These are phyloP conservation scores for Gallinago undulata DNA, from an alignment of 2,113 vertebrate species.

Conservation along the genomic window DNA sequence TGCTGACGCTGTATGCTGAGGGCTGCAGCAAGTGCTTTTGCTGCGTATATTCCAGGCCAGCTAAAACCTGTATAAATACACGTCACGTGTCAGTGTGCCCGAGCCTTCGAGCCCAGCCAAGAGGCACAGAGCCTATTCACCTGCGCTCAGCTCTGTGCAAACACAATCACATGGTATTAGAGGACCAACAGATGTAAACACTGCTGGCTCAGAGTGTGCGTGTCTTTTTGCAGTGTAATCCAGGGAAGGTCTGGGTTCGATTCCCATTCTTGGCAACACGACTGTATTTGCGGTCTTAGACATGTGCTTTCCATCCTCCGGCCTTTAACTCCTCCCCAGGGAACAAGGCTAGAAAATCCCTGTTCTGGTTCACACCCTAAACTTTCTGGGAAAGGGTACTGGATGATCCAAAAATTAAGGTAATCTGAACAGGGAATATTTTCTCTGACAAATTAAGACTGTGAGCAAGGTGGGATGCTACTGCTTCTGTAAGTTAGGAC, in stretches of 20 bases:
- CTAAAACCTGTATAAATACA: not conserved
- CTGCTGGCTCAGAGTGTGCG: accelerated
- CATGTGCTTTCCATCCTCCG: not conserved
- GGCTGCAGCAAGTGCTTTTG: accelerated
- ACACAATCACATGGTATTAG: not conserved
- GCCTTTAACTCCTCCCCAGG: not conserved
- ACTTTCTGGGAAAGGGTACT: accelerated
- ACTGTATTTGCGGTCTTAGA: not conserved
- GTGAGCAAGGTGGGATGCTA: not conserved
- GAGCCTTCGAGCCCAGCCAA: not conserved
- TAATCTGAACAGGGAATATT: not conserved
- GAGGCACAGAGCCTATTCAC: not conserved
- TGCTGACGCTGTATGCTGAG: accelerated
- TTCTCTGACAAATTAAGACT: not conserved
- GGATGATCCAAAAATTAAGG: not conserved
- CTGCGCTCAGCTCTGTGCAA: not conserved
- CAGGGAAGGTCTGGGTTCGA: not conserved
- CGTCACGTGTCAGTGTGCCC: accelerated
- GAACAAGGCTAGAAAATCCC: not conserved
- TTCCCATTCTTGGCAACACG: not conserved
- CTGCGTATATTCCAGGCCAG: accelerated
- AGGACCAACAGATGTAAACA: not conserved
- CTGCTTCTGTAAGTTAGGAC: accelerated
- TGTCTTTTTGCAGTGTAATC: not conserved
- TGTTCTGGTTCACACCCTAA: not conserved